Evolutionary conservation across 2,888 invertebrate species (phyloP).

Genomic region (Xanthia togata): DNA sequence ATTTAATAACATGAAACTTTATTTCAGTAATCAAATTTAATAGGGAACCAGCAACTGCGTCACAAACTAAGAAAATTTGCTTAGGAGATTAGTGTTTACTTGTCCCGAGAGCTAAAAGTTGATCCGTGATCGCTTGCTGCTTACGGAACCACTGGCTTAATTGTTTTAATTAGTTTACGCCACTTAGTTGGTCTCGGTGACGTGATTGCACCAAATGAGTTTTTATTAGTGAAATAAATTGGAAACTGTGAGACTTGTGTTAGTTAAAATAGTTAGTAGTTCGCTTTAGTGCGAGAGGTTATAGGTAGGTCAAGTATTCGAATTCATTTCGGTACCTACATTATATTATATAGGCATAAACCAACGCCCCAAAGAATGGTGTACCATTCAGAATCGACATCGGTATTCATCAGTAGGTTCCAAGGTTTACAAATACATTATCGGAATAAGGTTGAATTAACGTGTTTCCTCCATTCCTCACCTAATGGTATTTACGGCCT

Average conservation of each 20-base stretch:
- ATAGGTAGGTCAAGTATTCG: neutral
- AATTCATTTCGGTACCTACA: neutral
- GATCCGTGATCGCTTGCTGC: slow-evolving; percentile 33
- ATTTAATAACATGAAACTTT: slow-evolving; percentile 33
- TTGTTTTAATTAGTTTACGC: slow-evolving; percentile 46
- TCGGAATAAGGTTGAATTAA: slow-evolving; percentile 72
- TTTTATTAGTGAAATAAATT: slow-evolving; percentile 17
- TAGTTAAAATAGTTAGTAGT: neutral
- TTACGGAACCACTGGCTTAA: slow-evolving; percentile 30
- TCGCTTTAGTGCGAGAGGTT: neutral
- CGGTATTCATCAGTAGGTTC: slow-evolving; percentile 40
- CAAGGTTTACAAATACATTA: slow-evolving; percentile 74
- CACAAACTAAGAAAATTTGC: slow-evolving; percentile 35
- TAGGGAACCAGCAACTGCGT: slow-evolving; percentile 14
- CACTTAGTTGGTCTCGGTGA: slow-evolving; percentile 11
- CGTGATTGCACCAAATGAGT: slow-evolving; percentile 23
- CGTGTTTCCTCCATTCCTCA: slow-evolving; percentile 66
- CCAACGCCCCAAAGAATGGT: neutral
- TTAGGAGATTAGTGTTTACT: slow-evolving; percentile 38
- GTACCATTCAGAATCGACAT: slow-evolving; percentile 30
- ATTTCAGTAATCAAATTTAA: slow-evolving; percentile 24
- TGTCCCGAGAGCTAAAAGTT: slow-evolving; percentile 38
- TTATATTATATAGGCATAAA: slow-evolving; percentile 6
- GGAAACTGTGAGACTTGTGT: slow-evolving; percentile 12
- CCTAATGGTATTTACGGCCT: slow-evolving; percentile 65